phyloP scores from a whole-genome alignment of 2,888 invertebrate species.

The Hemistola chrysoprasaria region DNA sequence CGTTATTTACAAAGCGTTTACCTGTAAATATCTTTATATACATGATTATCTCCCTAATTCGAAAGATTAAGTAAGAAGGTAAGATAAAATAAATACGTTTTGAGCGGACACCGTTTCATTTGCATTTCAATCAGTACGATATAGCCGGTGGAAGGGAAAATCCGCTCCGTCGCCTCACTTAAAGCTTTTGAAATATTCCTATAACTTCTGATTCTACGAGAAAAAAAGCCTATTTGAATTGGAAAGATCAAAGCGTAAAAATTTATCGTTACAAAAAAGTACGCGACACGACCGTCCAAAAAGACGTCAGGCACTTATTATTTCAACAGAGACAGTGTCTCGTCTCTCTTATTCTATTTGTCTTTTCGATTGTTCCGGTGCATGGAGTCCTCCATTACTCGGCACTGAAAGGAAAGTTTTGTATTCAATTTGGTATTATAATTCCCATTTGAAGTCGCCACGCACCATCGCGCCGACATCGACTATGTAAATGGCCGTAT shows the following conservation, averaged over 20 bases:
- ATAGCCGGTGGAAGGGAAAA: constrained; percentile 77
- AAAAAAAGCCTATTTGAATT: constrained; percentile 81
- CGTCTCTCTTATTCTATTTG: constrained; percentile 77
- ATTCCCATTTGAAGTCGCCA: constrained; percentile 82
- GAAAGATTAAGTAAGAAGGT: constrained; percentile 62
- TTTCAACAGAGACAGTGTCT: constrained; percentile 75
- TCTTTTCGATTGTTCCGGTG: constrained; percentile 82
- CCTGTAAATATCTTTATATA: constrained; percentile 12
- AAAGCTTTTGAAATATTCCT: constrained; percentile 80
- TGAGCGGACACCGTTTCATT: constrained; percentile 75
- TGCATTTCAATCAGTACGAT: constrained; percentile 80
- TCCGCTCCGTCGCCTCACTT: constrained; percentile 77
- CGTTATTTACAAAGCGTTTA: background rate
- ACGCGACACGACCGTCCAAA: constrained; percentile 68
- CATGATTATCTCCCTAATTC: constrained; percentile 49
- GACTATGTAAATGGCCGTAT: constrained; percentile 81
- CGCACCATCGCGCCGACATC: constrained; percentile 81
- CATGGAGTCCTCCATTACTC: constrained; percentile 82
- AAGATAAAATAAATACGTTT: constrained; percentile 71
- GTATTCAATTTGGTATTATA: constrained; percentile 84
- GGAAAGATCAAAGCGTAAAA: constrained; percentile 81
- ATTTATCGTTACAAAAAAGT: constrained; percentile 72
- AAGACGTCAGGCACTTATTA: constrained; percentile 80
- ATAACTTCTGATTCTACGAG: constrained; percentile 76
- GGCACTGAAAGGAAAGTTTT: constrained; percentile 83